phyloP scores from a whole-genome alignment of 2,797 vertebrate species.

The Danio aesculapii region DNA sequence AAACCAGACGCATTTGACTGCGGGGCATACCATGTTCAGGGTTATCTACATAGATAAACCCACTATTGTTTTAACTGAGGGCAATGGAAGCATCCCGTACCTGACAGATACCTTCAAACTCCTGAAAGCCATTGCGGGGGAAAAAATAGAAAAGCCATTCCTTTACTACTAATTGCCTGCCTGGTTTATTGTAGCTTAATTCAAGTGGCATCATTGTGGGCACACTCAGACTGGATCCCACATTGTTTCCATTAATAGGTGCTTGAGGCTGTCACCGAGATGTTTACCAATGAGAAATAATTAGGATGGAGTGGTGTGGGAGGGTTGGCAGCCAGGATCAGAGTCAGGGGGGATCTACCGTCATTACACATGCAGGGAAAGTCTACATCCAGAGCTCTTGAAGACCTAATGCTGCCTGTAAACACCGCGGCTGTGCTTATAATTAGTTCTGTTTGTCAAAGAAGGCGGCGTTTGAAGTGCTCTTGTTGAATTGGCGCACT shows the following conservation, averaged over 20 bases:
- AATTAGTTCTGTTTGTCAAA: slow-evolving; percentile 36
- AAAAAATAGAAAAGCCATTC: slow-evolving; percentile 25
- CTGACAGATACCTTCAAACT: slow-evolving; percentile 46
- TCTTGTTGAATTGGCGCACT: background rate
- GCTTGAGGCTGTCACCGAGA: slow-evolving; percentile 73
- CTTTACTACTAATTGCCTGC: slow-evolving; percentile 59
- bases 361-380: slow-evolving; percentile 48
- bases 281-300: slow-evolving; percentile 75
- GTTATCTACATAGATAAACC: slow-evolving; percentile 38
- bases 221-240: slow-evolving; percentile 58
- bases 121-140: slow-evolving; percentile 3
- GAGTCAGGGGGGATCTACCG: slow-evolving; percentile 19
- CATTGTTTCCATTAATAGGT: slow-evolving; percentile 74
- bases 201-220: slow-evolving; percentile 69
- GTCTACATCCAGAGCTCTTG: slow-evolving; percentile 30
- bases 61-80: slow-evolving; percentile 33
- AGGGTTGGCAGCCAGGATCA: slow-evolving; percentile 48
- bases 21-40: background rate
- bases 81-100: background rate
- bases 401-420: slow-evolving; percentile 44
- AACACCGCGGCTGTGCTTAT: slow-evolving; percentile 9
- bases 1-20: slow-evolving; percentile 27
- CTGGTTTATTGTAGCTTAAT: slow-evolving; percentile 63
- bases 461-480: slow-evolving; percentile 9
- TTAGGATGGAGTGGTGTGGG: slow-evolving; percentile 60